phyloP scores from a whole-genome alignment of 2,888 invertebrate species.

The Orthosia gracilis region DNA sequence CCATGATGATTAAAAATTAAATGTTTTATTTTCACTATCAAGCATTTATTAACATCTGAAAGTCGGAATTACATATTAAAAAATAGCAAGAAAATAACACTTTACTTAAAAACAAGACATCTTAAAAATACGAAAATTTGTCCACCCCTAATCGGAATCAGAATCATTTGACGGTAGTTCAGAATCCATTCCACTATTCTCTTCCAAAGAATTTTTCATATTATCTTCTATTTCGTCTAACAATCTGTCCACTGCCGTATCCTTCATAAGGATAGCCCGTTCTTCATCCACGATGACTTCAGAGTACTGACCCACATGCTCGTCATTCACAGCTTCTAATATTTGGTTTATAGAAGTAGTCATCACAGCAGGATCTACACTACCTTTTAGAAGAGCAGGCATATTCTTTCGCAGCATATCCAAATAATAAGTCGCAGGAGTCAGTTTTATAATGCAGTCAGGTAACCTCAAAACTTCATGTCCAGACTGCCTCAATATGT shows the following conservation, averaged over 20 bases:
- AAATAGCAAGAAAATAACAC: neutral
- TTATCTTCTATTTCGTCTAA: slow-evolving; percentile 33
- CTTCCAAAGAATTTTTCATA: rapidly evolving
- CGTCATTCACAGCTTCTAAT: slow-evolving; percentile 4
- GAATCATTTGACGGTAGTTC: slow-evolving; percentile 38
- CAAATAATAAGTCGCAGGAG: slow-evolving; percentile 37
- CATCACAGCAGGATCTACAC: neutral
- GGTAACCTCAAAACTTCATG: slow-evolving; percentile 51
- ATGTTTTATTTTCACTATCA: slow-evolving; percentile 2
- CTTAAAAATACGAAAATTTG: neutral
- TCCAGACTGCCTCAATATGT: slow-evolving; percentile 11
- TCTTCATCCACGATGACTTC: slow-evolving; percentile 22
- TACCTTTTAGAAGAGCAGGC: neutral
- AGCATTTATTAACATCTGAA: neutral
- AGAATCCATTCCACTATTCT: slow-evolving; percentile 21
- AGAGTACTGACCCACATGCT: neutral
- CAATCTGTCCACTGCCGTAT: slow-evolving; percentile 11
- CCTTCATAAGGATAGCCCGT: neutral
- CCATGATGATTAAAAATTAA: neutral
- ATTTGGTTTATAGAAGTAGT: neutral
- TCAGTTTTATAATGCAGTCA: slow-evolving; percentile 35
- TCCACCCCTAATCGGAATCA: slow-evolving; percentile 30
- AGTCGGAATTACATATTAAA: neutral
- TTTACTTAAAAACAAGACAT: neutral
- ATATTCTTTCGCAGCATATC: slow-evolving; percentile 34